These are phyloP conservation scores for Uropetala carovei DNA, from an alignment of 2,888 invertebrate species.

Conservation along the genomic window DNA sequence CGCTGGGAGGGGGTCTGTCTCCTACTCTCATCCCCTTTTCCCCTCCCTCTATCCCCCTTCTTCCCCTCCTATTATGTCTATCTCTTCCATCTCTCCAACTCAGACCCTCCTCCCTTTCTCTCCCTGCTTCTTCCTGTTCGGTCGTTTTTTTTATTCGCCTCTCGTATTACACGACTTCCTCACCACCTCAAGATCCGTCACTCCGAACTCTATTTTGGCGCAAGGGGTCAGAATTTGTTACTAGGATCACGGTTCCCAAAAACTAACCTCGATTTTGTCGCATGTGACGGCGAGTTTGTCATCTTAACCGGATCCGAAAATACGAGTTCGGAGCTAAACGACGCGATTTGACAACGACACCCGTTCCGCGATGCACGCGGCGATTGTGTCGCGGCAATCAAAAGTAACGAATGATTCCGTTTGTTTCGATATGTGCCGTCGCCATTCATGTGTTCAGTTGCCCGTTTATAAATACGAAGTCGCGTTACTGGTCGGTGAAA, in stretches of 20 bases:
- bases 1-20: slow-evolving; percentile 49
- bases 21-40: background rate
- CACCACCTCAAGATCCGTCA: background rate
- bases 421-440: slow-evolving; percentile 20
- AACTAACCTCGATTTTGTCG: background rate
- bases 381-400: slow-evolving; percentile 32
- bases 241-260: background rate
- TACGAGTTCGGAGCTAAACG: slow-evolving; percentile 19
- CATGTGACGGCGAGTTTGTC: slow-evolving; percentile 13
- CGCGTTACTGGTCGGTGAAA: background rate
- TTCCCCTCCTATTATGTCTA: background rate
- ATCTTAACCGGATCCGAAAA: background rate
- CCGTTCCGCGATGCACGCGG: slow-evolving; percentile 5
- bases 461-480: background rate
- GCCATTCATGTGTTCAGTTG: background rate
- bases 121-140: background rate
- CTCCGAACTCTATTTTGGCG: background rate
- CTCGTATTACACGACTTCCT: background rate
- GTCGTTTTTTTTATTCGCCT: background rate
- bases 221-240: background rate
- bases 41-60: background rate
- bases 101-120: background rate
- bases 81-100: slow-evolving; percentile 1
- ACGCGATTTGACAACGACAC: slow-evolving; percentile 14
- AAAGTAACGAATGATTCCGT: slow-evolving; percentile 33